phyloP scores from a whole-genome alignment of 1,140 invertebrate genomes.

The Halesus radiatus region DNA sequence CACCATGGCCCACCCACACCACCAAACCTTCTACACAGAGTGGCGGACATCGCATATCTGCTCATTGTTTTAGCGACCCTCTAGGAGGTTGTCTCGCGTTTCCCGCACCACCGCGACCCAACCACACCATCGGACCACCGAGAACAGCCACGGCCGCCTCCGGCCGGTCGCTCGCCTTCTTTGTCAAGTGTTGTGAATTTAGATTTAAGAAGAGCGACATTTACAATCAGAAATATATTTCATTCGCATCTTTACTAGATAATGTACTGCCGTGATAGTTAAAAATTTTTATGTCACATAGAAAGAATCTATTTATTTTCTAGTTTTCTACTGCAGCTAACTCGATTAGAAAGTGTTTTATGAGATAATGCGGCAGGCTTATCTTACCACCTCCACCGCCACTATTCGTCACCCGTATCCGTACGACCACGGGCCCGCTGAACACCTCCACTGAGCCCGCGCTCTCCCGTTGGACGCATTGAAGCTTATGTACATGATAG shows the following conservation, averaged over 20 bases:
- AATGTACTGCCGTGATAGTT: slow-evolving; percentile 27
- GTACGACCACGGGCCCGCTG: too few species aligned
- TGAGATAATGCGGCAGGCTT: background rate
- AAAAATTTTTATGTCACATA: slow-evolving; percentile 7
- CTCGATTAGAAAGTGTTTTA: slow-evolving; percentile 27
- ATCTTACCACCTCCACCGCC: background rate
- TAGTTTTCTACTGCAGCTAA: slow-evolving; percentile 30
- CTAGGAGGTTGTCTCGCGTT: slow-evolving; percentile 60
- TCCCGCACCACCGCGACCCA: background rate
- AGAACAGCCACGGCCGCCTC: background rate
- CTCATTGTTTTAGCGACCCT: slow-evolving; percentile 96
- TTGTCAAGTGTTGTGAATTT: slow-evolving; percentile 31
- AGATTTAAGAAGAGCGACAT: slow-evolving; percentile 54
- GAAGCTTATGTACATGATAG: background rate
- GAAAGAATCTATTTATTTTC: slow-evolving; percentile 37
- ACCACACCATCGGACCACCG: background rate
- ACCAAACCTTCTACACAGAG: slow-evolving; percentile 90
- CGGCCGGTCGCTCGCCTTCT: slow-evolving; percentile 35
- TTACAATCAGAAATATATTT: slow-evolving; percentile 49
- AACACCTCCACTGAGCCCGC: too few species aligned
- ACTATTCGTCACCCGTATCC: too few species aligned
- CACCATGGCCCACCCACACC: slow-evolving; percentile 62
- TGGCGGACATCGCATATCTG: slow-evolving; percentile 91
- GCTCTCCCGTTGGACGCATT: too few species aligned
- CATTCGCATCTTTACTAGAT: slow-evolving; percentile 50